Base-by-base conservation (phyloP, 2,113 vertebrate genomes). In the Leptosomus discolor region DNA sequence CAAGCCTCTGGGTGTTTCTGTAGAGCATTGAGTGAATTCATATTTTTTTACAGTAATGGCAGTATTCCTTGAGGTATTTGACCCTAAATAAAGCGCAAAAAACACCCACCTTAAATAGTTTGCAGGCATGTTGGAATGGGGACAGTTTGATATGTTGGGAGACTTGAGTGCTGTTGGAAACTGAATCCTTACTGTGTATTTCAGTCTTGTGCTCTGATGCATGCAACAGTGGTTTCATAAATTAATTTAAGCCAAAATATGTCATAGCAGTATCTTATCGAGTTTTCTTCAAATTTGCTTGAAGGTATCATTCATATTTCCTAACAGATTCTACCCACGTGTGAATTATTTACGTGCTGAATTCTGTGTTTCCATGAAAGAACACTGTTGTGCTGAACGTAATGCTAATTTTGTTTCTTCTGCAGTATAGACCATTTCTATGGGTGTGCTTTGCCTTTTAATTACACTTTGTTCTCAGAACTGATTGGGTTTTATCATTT, bases 1-100 rank as follows among this genome's bases (percentile, higher is more conserved):
- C 13, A 58, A 64, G 67, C 74, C 57, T 97, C 77, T 83, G 91
- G 77, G 86, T 95, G 93, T 94, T 96, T 86, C 81, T 91, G 45
- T 79, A 39, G 92, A 88, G 77, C 0, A 0, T 10, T 86, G 60
- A 88, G 57, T 85, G 48, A 53, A 94, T 76, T 78, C 7, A 1
- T 43, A 3, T 53, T 78, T 95, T 80, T 90, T 90, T 43, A 32
- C 57, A 84, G 45, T 65, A 85, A 57, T 79, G 30, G 57, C 61
- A 85, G 26, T 61, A 75, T 76, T 95, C 36, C 32, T 94, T 88
- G 53, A 86, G 39, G 30, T 85, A 39, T 75, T 75, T 71, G 65
- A 94, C 77, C 69, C 78, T 78, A 91, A 84, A 63, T 21, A 61
- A 67, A 29, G 46, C 5, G 14, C 19, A 30, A 74, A 39, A 63